A percentile compares a stretch with the other conserved stretches of the same genome.
Evolutionary conservation across 2,888 invertebrate genomes (phyloP).

Genomic region (Allygus modestus): DNA sequence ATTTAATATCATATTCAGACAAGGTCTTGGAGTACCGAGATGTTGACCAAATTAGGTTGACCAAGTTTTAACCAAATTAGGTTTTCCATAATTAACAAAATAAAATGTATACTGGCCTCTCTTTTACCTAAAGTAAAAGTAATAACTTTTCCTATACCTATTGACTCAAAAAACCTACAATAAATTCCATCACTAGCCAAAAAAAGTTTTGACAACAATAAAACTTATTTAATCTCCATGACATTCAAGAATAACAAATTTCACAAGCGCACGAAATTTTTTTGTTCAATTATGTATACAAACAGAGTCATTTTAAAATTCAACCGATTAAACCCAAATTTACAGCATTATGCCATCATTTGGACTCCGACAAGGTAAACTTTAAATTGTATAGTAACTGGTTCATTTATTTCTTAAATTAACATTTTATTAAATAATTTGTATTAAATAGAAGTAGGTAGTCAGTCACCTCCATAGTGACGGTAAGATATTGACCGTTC

Average conservation of each 20-base stretch:
- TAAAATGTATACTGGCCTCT: too few relatives aligned
- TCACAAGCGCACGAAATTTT: slow-evolving; percentile 30
- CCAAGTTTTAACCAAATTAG: too few relatives aligned
- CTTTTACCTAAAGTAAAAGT: too few relatives aligned
- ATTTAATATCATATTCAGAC: too few relatives aligned
- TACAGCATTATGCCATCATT: slow-evolving; percentile 7
- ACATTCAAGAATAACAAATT: slow-evolving; percentile 21
- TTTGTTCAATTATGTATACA: slow-evolving; percentile 38
- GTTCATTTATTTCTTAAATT: background rate
- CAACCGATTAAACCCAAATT: slow-evolving; percentile 18
- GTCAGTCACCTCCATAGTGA: background rate
- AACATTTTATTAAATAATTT: background rate
- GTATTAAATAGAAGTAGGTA: background rate
- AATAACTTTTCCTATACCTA: too few relatives aligned
- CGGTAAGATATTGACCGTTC: too few relatives aligned
- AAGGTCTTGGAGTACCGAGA: too few relatives aligned
- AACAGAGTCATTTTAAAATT: slow-evolving; percentile 29
- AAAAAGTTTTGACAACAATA: slow-evolving; percentile 1
- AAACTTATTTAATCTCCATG: slow-evolving; percentile 3
- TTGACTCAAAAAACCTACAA: too few relatives aligned
- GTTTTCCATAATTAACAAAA: too few relatives aligned
- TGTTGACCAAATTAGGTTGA: too few relatives aligned
- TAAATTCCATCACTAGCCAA: too few relatives aligned
- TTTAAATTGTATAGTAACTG: background rate
- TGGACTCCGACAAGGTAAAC: slow-evolving; percentile 43